phyloP scores from a whole-genome alignment of 1,140 invertebrate species.

The Tetragonula clypearis region DNA sequence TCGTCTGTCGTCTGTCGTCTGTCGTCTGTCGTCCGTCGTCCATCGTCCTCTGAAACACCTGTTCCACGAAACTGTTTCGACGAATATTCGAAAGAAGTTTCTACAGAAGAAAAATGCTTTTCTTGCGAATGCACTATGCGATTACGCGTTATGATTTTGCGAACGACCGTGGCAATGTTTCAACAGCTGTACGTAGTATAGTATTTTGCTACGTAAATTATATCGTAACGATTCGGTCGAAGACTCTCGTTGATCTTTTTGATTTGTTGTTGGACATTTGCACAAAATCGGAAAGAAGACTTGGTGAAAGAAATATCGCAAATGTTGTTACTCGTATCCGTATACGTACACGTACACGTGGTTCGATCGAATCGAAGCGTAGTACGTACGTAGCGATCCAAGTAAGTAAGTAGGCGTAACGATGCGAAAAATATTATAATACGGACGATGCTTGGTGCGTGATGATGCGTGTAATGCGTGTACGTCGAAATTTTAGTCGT shows the following conservation, averaged over 20 bases:
- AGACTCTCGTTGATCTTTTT: neutral
- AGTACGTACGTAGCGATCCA: neutral
- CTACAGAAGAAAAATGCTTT: too few species aligned
- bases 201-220: neutral
- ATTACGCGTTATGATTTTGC: neutral
- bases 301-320: neutral
- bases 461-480: neutral
- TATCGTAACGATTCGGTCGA: neutral
- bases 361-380: too few species aligned
- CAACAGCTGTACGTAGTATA: neutral
- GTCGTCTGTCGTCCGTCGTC: neutral
- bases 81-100: constrained; percentile 20
- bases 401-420: neutral
- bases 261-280: neutral
- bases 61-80: neutral
- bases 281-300: neutral
- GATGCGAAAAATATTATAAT: neutral
- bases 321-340: neutral
- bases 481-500: constrained; percentile 12
- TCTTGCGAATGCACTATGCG: neutral
- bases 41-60: constrained; percentile 7
- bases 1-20: neutral
- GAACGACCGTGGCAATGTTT: neutral
- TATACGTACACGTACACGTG: too few species aligned
- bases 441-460: neutral